Evolutionary conservation across 1,140 invertebrate species (phyloP).

Genomic region (Chlorops oryzae): DNA sequence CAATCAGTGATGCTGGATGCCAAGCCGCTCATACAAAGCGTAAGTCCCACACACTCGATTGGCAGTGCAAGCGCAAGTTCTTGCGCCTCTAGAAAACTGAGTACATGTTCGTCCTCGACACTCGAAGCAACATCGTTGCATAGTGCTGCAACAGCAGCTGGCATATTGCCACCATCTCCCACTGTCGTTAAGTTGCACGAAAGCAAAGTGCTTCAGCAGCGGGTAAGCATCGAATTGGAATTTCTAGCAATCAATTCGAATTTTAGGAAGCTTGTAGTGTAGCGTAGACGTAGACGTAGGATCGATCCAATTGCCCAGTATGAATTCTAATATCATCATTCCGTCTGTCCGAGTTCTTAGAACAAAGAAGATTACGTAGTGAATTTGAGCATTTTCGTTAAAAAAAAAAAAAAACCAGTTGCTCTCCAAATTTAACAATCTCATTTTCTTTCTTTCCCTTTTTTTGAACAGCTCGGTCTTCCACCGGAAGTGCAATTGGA

Average conservation of each 20-base stretch:
- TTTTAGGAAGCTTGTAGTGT: too few species aligned
- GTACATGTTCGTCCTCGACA: slow-evolving; percentile 5
- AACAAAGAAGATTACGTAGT: too few species aligned
- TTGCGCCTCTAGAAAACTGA: slow-evolving; percentile 6
- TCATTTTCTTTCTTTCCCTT: slow-evolving; percentile 10
- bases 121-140: slow-evolving; percentile 16
- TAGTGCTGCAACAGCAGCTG: slow-evolving; percentile 29
- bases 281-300: too few species aligned
- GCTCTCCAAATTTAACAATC: slow-evolving; percentile 2
- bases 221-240: slow-evolving; percentile 67
- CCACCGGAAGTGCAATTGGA: slow-evolving; percentile 84
- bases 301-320: too few species aligned
- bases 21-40: slow-evolving; percentile 49
- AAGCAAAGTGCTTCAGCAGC: slow-evolving; percentile 74
- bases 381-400: too few species aligned
- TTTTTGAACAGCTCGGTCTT: slow-evolving; percentile 68
- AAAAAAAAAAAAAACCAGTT: too few species aligned
- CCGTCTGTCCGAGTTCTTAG: too few species aligned
- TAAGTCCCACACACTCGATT: slow-evolving; percentile 28
- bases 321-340: too few species aligned
- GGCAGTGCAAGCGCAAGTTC: slow-evolving; percentile 7
- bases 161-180: slow-evolving; percentile 33
- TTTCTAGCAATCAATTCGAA: too few species aligned
- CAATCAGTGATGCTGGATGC: slow-evolving; percentile 40
- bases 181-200: slow-evolving; percentile 50